Evolutionary conservation across 2,888 invertebrate species (phyloP).

Genomic region (Abscondita cerata): DNA sequence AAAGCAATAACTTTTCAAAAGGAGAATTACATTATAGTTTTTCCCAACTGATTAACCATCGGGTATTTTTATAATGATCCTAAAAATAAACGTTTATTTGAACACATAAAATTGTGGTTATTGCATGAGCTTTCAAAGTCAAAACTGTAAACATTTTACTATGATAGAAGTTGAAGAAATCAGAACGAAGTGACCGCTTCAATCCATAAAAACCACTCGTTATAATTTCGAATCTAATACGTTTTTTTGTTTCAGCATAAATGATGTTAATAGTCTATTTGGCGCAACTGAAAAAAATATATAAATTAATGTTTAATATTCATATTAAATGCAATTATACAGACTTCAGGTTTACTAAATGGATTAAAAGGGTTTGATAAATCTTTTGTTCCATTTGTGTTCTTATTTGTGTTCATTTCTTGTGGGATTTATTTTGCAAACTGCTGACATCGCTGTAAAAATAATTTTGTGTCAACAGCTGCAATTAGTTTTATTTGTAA

Average conservation of each 20-base stretch:
- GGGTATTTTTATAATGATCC: too few relatives aligned
- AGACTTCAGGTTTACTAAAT: constrained; percentile 13
- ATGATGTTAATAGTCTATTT: constrained; percentile 41
- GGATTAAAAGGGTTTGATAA: constrained; percentile 18
- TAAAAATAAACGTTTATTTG: too few relatives aligned
- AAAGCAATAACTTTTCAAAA: too few relatives aligned
- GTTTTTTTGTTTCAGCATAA: constrained; percentile 49
- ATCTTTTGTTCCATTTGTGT: constrained; percentile 32
- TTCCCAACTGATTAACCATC: too few relatives aligned
- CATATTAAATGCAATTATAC: constrained; percentile 3
- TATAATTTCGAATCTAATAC: background rate
- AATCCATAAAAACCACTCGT: too few relatives aligned
- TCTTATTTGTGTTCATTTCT: constrained; percentile 43
- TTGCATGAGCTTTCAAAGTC: too few relatives aligned
- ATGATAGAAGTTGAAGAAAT: too few relatives aligned
- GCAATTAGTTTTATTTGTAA: constrained; percentile 5
- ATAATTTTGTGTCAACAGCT: background rate
- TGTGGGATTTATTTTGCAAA: constrained; percentile 33
- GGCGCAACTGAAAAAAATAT: constrained; percentile 45
- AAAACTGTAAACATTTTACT: too few relatives aligned
- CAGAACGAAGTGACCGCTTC: too few relatives aligned
- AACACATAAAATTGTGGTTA: too few relatives aligned
- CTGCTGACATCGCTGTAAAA: constrained; percentile 10
- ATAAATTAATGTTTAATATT: constrained; percentile 43
- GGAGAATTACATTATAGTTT: too few relatives aligned